Conservation (phyloP, 2,888 invertebrate species). For the Himalopsyche kuldschensis region DNA sequence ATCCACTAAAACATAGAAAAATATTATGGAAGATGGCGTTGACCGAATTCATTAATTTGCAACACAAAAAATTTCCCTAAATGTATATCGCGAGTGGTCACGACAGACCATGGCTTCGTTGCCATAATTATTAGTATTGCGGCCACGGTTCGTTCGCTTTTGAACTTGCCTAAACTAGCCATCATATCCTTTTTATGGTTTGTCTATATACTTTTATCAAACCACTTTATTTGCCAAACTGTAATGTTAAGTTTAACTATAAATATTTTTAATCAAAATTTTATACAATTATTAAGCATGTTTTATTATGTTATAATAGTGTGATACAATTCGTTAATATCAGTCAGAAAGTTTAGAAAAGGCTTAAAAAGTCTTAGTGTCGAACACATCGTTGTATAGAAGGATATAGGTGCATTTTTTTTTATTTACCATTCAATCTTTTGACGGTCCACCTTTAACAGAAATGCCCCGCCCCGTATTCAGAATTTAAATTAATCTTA, state of each 20-base stretch:
- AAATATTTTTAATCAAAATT: background rate
- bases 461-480: background rate
- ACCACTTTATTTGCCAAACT: background rate
- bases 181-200: background rate
- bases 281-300: background rate
- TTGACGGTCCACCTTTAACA: background rate
- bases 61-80: background rate
- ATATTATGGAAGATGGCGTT: slow-evolving; percentile 25
- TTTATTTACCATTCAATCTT: background rate
- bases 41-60: slow-evolving; percentile 32
- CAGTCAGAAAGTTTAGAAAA: background rate
- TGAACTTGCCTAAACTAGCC: background rate
- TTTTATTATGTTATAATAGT: background rate
- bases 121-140: background rate
- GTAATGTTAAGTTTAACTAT: background rate
- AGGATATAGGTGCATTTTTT: background rate
- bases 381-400: background rate
- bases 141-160: background rate
- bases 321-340: background rate
- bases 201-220: background rate
- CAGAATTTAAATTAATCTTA: background rate
- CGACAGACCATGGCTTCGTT: background rate
- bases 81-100: background rate
- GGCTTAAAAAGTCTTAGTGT: background rate
- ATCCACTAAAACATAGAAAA: slow-evolving; percentile 25